Percentiles rank a stretch among this genome's conserved stretches.
These are phyloP conservation scores for Heliconius erato DNA, from an alignment of 2,888 invertebrate genomes.

Conservation along the genomic window DNA sequence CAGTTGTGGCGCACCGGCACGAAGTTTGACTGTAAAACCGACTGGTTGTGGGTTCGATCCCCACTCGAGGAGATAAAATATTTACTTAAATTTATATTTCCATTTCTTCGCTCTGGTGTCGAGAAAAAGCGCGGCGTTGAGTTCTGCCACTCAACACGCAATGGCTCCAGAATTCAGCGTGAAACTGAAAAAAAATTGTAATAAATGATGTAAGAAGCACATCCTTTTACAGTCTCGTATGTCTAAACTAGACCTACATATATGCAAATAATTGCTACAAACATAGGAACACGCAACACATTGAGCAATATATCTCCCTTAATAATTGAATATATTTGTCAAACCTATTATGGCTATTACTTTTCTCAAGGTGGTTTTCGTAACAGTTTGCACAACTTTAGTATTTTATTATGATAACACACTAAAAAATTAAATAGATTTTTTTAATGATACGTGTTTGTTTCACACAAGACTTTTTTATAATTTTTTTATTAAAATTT, in stretches of 20 bases:
- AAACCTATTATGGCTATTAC: slow-evolving; percentile 75
- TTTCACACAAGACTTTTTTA: background rate
- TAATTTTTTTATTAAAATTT: background rate
- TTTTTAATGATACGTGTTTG: background rate
- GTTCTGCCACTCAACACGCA: no score
- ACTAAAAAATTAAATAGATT: slow-evolving; percentile 11
- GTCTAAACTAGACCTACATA: slow-evolving; percentile 38
- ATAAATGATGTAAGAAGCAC: background rate
- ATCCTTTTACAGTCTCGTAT: background rate
- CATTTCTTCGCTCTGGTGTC: no score
- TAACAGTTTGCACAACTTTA: slow-evolving; percentile 62
- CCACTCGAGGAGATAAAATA: no score
- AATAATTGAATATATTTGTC: slow-evolving; percentile 76
- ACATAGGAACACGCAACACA: slow-evolving; percentile 64
- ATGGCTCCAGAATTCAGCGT: no score
- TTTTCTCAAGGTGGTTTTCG: slow-evolving; percentile 80
- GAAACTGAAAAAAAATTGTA: background rate
- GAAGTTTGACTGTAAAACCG: no score
- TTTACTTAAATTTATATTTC: no score
- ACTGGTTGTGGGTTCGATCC: no score
- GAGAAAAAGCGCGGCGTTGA: no score
- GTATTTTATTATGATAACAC: slow-evolving; percentile 39
- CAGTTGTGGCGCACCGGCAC: no score
- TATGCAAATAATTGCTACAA: slow-evolving; percentile 56
- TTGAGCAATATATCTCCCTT: slow-evolving; percentile 74